phyloP scores from a whole-genome alignment of 2,888 invertebrate species.

The Drosophila mettleri region DNA sequence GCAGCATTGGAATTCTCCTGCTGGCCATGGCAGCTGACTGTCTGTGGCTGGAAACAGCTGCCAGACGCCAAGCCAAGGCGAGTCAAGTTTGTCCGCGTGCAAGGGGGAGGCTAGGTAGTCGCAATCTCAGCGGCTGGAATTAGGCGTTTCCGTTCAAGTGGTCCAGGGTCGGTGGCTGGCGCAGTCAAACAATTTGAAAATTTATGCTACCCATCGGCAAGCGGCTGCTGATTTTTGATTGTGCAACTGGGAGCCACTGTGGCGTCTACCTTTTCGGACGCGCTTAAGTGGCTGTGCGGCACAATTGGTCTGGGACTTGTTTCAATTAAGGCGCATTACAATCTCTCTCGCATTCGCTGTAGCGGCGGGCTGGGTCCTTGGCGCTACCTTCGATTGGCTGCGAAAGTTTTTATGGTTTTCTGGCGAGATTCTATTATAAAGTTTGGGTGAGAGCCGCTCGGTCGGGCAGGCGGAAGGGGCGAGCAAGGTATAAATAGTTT shows the following conservation, averaged over 20 bases:
- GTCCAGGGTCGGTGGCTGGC: constrained; percentile 12
- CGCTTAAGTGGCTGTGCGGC: constrained; percentile 67
- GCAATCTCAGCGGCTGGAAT: constrained; percentile 76
- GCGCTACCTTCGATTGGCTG: constrained; percentile 69
- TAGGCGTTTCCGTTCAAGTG: constrained; percentile 78
- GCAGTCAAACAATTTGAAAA: constrained; percentile 70
- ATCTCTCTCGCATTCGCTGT: constrained; percentile 60
- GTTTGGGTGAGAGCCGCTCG: constrained; percentile 48
- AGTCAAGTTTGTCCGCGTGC: not conserved
- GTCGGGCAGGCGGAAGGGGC: not conserved
- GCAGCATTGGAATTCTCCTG: constrained; percentile 29
- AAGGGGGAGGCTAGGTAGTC: constrained; percentile 22
- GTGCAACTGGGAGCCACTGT: constrained; percentile 76
- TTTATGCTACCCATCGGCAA: constrained; percentile 72
- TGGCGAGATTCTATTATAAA: constrained; percentile 75
- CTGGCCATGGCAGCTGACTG: constrained; percentile 51
- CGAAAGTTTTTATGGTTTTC: constrained; percentile 76
- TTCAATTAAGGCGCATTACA: constrained; percentile 84
- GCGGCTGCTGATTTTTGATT: constrained; percentile 75
- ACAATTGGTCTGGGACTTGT: constrained; percentile 82
- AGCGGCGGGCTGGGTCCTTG: constrained; percentile 13
- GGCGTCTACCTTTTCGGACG: constrained; percentile 57
- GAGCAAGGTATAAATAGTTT: constrained; percentile 66
- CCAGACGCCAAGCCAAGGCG: constrained; percentile 53
- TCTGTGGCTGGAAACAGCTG: constrained; percentile 65